phyloP scores from a whole-genome alignment of 2,888 invertebrate species.

The Trachelus iudaicus region DNA sequence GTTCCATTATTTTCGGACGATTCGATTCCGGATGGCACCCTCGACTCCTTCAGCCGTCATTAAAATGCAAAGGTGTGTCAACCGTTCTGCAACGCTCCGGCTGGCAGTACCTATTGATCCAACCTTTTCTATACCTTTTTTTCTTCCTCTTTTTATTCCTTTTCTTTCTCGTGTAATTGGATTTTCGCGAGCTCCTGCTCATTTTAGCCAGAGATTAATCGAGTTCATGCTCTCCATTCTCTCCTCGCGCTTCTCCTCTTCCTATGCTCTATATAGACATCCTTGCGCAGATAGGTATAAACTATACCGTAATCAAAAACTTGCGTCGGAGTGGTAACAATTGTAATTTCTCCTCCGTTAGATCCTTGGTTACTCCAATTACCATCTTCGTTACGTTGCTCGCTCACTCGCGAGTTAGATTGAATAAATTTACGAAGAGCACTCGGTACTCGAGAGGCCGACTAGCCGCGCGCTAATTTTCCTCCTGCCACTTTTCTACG shows the following conservation, averaged over 20 bases:
- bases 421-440: conserved; percentile 31
- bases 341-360: neutral
- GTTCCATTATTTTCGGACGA: neutral
- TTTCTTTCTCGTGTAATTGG: neutral
- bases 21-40: neutral
- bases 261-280: neutral
- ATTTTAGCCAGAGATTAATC: neutral
- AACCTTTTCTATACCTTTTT: neutral
- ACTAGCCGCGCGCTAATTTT: neutral
- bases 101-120: neutral
- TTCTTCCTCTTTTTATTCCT: neutral
- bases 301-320: neutral
- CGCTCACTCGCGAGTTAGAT: conserved; percentile 30
- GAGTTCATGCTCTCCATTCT: neutral
- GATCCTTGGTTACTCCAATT: conserved; percentile 31
- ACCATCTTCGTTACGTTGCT: conserved; percentile 33
- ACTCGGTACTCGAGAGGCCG: conserved; percentile 9
- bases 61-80: neutral
- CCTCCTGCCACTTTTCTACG: neutral
- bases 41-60: neutral
- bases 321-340: neutral
- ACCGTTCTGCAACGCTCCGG: neutral
- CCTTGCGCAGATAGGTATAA: neutral
- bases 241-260: neutral
- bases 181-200: neutral